Evolutionary conservation across 2,888 invertebrate genomes (phyloP).

Genomic region (Hypolimnas misippus): DNA sequence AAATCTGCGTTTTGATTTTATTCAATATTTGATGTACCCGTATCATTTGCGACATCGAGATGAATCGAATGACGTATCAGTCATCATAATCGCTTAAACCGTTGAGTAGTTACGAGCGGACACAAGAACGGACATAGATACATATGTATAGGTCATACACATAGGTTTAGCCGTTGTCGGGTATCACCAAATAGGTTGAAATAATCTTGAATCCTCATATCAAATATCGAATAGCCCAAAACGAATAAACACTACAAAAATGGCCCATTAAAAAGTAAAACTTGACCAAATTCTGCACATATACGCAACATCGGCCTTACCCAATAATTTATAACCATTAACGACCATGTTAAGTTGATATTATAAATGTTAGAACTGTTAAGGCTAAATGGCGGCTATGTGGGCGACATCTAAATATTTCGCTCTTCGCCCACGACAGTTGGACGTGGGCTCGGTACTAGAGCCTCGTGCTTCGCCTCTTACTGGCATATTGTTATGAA

Average conservation of each 20-base stretch:
- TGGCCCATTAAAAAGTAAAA: neutral
- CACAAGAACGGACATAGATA: too few species aligned
- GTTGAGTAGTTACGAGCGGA: too few species aligned
- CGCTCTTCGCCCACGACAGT: conserved; percentile 61
- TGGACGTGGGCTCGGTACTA: conserved; percentile 53
- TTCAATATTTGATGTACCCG: too few species aligned
- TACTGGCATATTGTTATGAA: conserved; percentile 36
- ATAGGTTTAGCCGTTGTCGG: too few species aligned
- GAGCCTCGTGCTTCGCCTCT: conserved; percentile 35
- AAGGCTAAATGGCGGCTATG: conserved; percentile 66
- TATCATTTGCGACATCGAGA: too few species aligned
- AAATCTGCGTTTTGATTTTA: too few species aligned
- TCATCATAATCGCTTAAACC: too few species aligned
- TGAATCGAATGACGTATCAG: too few species aligned
- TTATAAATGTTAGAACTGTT: conserved; percentile 33
- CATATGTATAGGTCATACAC: too few species aligned
- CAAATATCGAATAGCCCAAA: too few species aligned
- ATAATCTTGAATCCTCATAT: too few species aligned
- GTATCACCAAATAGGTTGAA: too few species aligned
- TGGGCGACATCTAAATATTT: conserved; percentile 65
- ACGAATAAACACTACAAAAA: neutral
- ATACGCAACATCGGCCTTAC: conserved; percentile 16
- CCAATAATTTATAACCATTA: conserved; percentile 34
- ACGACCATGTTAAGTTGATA: conserved; percentile 21
- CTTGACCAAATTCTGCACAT: conserved; percentile 17